These are phyloP conservation scores for Philereme transversata DNA, from an alignment of 2,888 invertebrate species.

Conservation along the genomic window DNA sequence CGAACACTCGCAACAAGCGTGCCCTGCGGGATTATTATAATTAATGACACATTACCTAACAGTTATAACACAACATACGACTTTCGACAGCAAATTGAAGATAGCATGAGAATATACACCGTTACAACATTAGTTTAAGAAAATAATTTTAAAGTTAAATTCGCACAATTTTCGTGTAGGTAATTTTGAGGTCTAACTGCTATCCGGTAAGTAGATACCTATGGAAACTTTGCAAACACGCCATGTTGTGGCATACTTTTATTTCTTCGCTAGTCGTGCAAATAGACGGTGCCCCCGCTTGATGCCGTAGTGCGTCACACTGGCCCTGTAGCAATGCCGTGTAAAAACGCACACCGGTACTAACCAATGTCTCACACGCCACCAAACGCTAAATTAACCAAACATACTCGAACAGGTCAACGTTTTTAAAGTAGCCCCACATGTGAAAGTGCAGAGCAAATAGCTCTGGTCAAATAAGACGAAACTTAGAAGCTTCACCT, in stretches of 20 bases:
- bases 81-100: constrained; percentile 36
- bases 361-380: constrained; percentile 46
- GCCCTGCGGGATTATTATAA: no score
- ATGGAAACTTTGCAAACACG: constrained; percentile 57
- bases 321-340: constrained; percentile 35
- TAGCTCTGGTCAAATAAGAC: constrained; percentile 71
- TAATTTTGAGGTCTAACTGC: constrained; percentile 50
- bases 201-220: constrained; percentile 42
- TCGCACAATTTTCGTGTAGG: constrained; percentile 49
- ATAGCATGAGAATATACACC: constrained; percentile 49
- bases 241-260: constrained; percentile 68
- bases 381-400: constrained; percentile 66
- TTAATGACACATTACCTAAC: not conserved
- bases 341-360: constrained; percentile 38
- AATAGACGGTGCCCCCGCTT: constrained; percentile 50
- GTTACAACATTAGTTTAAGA: constrained; percentile 49
- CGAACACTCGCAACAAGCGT: no score
- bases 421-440: constrained; percentile 77
- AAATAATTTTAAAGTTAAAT: constrained; percentile 49
- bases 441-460: constrained; percentile 78
- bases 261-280: constrained; percentile 58
- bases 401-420: constrained; percentile 72
- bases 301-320: constrained; percentile 13
- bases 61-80: constrained; percentile 25
- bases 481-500: constrained; percentile 65